These are phyloP conservation scores for Diprion similis DNA, from an alignment of 1,140 invertebrate species.

Conservation along the genomic window DNA sequence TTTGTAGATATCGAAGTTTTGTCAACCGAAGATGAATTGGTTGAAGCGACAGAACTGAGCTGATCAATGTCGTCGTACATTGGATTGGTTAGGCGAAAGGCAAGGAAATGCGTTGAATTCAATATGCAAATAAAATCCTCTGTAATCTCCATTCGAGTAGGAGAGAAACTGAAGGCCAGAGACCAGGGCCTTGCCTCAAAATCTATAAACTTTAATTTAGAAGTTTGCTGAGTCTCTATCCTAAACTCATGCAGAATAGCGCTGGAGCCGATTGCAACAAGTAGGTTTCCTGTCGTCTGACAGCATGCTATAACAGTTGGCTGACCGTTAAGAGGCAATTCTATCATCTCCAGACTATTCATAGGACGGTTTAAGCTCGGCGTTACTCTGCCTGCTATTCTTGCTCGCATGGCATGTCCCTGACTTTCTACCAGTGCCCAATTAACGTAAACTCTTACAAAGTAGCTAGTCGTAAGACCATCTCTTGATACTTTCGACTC, in stretches of 20 bases:
- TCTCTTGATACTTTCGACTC: constrained; percentile 68
- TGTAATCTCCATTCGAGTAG: constrained; percentile 60
- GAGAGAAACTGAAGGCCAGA: constrained; percentile 62
- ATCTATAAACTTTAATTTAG: constrained; percentile 70
- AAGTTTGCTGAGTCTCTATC: constrained; percentile 68
- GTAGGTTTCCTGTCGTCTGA: constrained; percentile 68
- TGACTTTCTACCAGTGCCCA: constrained; percentile 62
- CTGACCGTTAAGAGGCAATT: constrained; percentile 66
- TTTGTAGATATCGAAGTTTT: constrained; percentile 53
- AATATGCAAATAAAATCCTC: constrained; percentile 69
- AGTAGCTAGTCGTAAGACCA: constrained; percentile 61
- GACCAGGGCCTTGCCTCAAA: constrained; percentile 66
- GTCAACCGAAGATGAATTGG: constrained; percentile 45
- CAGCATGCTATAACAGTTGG: constrained; percentile 69
- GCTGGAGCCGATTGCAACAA: constrained; percentile 63
- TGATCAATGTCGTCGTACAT: constrained; percentile 54
- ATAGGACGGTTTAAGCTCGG: constrained; percentile 67
- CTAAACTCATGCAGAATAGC: constrained; percentile 68
- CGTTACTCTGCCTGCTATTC: constrained; percentile 74
- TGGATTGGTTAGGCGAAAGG: constrained; percentile 52
- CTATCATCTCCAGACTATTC: constrained; percentile 72
- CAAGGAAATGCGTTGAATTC: constrained; percentile 49
- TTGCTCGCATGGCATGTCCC: constrained; percentile 70
- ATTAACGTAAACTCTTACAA: constrained; percentile 71
- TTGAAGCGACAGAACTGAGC: constrained; percentile 45